Base-by-base conservation (phyloP, 2,888 invertebrate genomes). In the Junonia oenone region DNA sequence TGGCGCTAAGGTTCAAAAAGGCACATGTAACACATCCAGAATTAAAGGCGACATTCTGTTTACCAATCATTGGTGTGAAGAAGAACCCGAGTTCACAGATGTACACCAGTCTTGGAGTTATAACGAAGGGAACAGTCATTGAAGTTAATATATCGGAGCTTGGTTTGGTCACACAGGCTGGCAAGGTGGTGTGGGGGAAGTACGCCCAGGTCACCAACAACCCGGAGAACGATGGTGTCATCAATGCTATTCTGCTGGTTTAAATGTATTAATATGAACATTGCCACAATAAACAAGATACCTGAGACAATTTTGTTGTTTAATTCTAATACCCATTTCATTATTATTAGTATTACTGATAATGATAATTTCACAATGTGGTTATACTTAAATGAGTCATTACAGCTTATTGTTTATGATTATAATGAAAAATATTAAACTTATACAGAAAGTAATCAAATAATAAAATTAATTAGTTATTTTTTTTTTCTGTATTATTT, bases 141-240 rank as follows among this genome's bases (percentile, higher is more conserved):
- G 99, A 99, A 92, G 96, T 99, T 0, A 99, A 99, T 78, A 98
- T 99, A 68, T 98, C 98, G 5, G 99, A 99, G 86, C 91, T 99
- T 61, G 99, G 99, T 90, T 91, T 99, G 61, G 99, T 99, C 1
- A 99, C 99, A 0, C 98, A 99, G 81, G 96, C 97, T 6, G 99
- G 99, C 58, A 99, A 99, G 93, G 98, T 99, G 46, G 98, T 99
- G 0, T 99, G 99, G 99, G 99, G 99, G 57, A 99, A 99, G 91
- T 99, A 98, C 80, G 99, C 99, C 0, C 99, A 99, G 87, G 99
- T 99, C 14, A 99, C 99, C 0, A 99, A 99, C 84, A 97, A 99
- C 89, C 99, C 99, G 0, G 99, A 99, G 84, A 99, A 99, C 88
- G 99, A 99, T 92, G 99, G 99, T 14, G 99, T 99, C 76, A 98